A percentile compares a stretch with the other conserved stretches of the same genome.
These are phyloP conservation scores for Coryphaenoides rupestris DNA, from an alignment of 2,113 vertebrate species.

Conservation along the genomic window DNA sequence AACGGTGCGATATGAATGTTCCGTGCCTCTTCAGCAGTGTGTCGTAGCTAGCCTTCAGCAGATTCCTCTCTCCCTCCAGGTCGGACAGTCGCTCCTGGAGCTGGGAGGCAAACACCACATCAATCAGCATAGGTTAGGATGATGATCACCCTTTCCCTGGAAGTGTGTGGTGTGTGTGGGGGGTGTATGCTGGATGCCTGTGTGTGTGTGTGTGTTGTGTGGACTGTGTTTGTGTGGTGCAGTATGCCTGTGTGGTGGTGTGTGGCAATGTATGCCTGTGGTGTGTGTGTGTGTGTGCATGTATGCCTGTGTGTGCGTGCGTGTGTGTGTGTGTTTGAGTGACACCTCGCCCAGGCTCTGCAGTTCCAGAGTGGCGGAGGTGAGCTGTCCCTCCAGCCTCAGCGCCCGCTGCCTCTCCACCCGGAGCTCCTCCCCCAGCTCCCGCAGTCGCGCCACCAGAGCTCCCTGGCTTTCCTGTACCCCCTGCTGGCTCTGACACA, in stretches of 20 bases:
- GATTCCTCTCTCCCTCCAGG: slow-evolving; percentile 77
- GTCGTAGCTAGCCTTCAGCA: slow-evolving; percentile 79
- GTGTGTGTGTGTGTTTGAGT: too few species aligned
- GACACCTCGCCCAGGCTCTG: slow-evolving; percentile 74
- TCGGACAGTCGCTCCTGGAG: slow-evolving; percentile 76
- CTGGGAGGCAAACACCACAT: slow-evolving; percentile 51
- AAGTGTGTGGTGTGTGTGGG: slow-evolving; percentile 2
- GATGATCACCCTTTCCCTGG: too few species aligned
- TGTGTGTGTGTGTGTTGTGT: background rate
- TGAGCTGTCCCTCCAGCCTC: slow-evolving; percentile 69
- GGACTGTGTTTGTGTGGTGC: background rate
- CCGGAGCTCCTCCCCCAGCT: slow-evolving; percentile 73
- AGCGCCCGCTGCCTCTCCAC: slow-evolving; percentile 74
- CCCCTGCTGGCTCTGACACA: slow-evolving; percentile 70
- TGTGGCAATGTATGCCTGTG: too few species aligned
- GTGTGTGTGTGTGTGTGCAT: too few species aligned
- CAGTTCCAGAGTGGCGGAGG: slow-evolving; percentile 59
- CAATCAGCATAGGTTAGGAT: too few species aligned
- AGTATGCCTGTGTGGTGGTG: too few species aligned
- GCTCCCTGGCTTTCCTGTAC: slow-evolving; percentile 67
- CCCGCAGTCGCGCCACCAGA: slow-evolving; percentile 74
- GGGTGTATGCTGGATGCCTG: background rate
- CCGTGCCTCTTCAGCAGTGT: slow-evolving; percentile 74
- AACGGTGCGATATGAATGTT: slow-evolving; percentile 2
- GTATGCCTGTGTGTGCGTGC: background rate